Percentiles rank a stretch among this genome's conserved stretches.
phyloP scores from a whole-genome alignment of 1,140 invertebrate genomes.

The Aphidius ervi region DNA sequence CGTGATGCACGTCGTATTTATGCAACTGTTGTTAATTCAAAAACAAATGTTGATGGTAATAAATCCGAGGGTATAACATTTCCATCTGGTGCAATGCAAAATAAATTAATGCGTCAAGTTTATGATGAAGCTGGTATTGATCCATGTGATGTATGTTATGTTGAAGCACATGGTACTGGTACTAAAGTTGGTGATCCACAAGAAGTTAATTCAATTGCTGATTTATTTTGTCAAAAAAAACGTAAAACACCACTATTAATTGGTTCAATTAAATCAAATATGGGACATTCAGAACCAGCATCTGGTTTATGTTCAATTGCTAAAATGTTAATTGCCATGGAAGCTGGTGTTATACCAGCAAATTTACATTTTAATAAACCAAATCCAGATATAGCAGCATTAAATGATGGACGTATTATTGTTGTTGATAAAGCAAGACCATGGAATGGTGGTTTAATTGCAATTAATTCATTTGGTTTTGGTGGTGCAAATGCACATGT shows the following conservation, averaged over 20 bases:
- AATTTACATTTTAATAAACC: slow-evolving; percentile 88
- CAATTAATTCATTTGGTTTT: slow-evolving; percentile 95
- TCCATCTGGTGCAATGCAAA: slow-evolving; percentile 83
- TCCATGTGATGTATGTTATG: slow-evolving; percentile 76
- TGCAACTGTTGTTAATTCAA: slow-evolving; percentile 79
- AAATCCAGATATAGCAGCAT: slow-evolving; percentile 83
- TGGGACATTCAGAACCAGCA: slow-evolving; percentile 95
- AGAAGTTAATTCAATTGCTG: slow-evolving; percentile 89
- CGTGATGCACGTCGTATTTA: slow-evolving; percentile 75
- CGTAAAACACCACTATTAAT: slow-evolving; percentile 77
- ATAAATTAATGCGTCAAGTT: slow-evolving; percentile 77
- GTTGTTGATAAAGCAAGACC: slow-evolving; percentile 76
- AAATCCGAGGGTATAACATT: slow-evolving; percentile 90
- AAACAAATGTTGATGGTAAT: slow-evolving; percentile 84
- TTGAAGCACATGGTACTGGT: slow-evolving; percentile 96
- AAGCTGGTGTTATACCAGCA: slow-evolving; percentile 76
- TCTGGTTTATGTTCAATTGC: slow-evolving; percentile 86
- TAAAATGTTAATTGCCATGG: slow-evolving; percentile 90
- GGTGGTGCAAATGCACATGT: slow-evolving; percentile 95
- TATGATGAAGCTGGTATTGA: slow-evolving; percentile 79
- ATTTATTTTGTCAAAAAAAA: slow-evolving; percentile 80
- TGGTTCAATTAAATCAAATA: slow-evolving; percentile 96
- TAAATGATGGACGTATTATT: slow-evolving; percentile 80
- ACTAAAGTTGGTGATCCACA: slow-evolving; percentile 94
- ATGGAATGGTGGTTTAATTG: slow-evolving; percentile 83